A percentile compares a stretch with the other conserved stretches of the same genome.
phyloP scores from a whole-genome alignment of 2,113 vertebrate species.

The Trachemys scripta region DNA sequence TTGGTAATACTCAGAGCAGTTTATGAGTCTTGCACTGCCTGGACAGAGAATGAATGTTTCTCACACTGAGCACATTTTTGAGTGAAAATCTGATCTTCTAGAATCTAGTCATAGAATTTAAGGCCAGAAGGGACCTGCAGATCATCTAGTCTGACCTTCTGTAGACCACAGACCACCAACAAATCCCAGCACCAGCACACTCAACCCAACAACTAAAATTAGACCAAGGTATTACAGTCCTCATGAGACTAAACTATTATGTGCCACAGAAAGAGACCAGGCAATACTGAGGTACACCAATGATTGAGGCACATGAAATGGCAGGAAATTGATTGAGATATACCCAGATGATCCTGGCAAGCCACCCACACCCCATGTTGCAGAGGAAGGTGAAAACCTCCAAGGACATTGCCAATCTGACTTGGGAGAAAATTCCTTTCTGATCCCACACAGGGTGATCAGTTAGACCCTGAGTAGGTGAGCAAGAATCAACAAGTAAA shows the following conservation, averaged over 20 bases:
- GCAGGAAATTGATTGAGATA: neutral
- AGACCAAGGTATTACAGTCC: neutral
- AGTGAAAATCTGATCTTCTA: neutral
- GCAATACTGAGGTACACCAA: neutral
- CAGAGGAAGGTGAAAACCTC: neutral
- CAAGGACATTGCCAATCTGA: neutral
- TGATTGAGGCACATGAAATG: neutral
- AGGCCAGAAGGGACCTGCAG: neutral
- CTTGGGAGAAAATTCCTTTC: neutral
- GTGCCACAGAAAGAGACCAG: neutral
- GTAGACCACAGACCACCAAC: neutral
- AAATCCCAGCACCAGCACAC: neutral
- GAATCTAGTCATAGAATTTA: too few relatives aligned
- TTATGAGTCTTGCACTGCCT: neutral
- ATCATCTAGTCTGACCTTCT: neutral
- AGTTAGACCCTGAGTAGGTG: neutral
- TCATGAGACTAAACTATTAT: neutral
- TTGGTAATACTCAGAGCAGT: neutral
- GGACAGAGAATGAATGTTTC: neutral
- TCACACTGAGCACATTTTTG: neutral
- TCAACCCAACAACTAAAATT: neutral
- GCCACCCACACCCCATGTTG: neutral
- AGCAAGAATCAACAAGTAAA: neutral
- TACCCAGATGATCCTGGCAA: neutral
- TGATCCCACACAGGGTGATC: neutral